Evolutionary conservation across 2,113 vertebrate genomes (phyloP), one percentile per base, ranked within the genome.

Genomic region (Anseranas semipalmata): DNA sequence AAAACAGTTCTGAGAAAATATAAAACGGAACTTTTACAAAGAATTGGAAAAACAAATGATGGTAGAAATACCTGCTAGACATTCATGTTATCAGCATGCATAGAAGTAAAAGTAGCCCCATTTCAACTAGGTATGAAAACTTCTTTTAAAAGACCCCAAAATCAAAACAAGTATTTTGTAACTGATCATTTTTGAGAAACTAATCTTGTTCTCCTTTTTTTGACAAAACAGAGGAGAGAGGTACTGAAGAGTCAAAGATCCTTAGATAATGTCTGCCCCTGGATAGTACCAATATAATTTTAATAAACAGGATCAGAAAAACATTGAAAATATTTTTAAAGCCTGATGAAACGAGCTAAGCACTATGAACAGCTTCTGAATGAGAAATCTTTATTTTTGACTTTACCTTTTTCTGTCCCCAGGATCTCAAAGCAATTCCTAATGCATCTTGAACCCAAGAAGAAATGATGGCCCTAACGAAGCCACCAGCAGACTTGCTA

Each of bases 381-480:
- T 60, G 33, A 84, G 52, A 74, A 88, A 90, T 71, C 35, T 76
- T 89, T 71, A 53, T 48, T 70, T 88, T 59, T 90, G 1, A 85
- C 55, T 55, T 81, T 79, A 13, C 9, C 6, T 27, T 79, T 79
- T 93, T 88, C 45, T 80, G 39, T 84, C 56, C 13, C 41, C 60
- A 87, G 80, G 39, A 93, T 90, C 56, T 78, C 46, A 74, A 53
- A 46, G 46, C 13, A 56, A 60, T 94, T 93, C 59, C 48, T 72
- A 67, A 86, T 6, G 14, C 33, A 58, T 84, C 43, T 67, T 58
- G 68, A 93, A 86, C 60, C 72, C 66, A 84, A 77, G 35, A 79
- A 78, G 79, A 93, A 96, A 94, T 90, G 74, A 83, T 58, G 83
- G 73, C 72, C 33, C 76, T 86, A 80, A 33, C 20, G 67, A 92